These are phyloP conservation scores for Sphenopsis melanotis DNA, from an alignment of 2,797 vertebrate species.

Conservation along the genomic window DNA sequence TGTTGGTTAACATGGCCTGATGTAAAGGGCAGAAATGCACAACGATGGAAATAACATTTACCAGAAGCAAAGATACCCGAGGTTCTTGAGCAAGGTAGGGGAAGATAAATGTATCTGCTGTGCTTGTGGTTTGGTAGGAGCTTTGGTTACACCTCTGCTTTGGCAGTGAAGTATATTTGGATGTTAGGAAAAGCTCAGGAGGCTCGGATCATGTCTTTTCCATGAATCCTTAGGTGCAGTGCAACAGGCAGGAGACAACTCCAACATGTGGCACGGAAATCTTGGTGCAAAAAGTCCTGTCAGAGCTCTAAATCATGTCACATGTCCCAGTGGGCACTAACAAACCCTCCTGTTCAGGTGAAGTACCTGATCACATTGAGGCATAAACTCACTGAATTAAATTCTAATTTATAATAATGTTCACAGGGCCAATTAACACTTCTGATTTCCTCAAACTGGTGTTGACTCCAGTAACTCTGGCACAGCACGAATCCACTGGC, in stretches of 20 bases:
- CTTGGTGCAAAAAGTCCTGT: neutral
- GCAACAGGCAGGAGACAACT: neutral
- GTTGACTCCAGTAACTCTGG: neutral
- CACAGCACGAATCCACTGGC: neutral
- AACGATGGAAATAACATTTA: neutral
- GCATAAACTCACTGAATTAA: neutral
- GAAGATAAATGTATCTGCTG: neutral
- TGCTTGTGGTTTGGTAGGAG: neutral
- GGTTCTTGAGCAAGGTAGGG: neutral
- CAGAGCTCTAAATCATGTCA: neutral
- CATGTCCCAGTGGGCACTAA: neutral
- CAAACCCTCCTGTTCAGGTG: neutral
- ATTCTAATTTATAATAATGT: neutral
- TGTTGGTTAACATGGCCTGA: neutral
- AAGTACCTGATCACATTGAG: rapidly evolving
- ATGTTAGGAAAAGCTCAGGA: neutral
- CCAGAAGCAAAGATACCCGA: neutral
- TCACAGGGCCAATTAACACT: no score
- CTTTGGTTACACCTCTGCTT: neutral
- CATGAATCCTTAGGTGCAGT: neutral
- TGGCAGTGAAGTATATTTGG: neutral
- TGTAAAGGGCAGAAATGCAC: neutral
- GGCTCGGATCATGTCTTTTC: neutral
- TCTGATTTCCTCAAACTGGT: neutral
- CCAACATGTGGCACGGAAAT: neutral